phyloP scores from a whole-genome alignment of 2,797 vertebrate genomes.

The Orestias chungarensis region DNA sequence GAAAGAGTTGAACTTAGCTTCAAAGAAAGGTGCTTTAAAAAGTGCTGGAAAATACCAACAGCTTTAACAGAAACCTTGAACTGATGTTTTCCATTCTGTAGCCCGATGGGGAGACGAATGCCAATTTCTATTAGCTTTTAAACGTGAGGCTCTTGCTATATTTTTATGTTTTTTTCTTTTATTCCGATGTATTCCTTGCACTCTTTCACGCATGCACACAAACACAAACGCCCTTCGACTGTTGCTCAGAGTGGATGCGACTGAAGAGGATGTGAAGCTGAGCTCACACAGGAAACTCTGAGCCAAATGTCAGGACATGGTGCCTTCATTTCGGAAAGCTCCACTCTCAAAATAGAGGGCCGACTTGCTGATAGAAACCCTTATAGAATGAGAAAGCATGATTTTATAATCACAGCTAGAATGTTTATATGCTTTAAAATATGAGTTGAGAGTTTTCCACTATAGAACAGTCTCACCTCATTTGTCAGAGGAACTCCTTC shows the following conservation, averaged over 20 bases:
- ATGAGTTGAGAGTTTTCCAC: conserved; percentile 12
- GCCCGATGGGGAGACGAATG: conserved; percentile 13
- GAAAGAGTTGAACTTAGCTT: conserved; percentile 36
- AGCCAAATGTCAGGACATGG: conserved; percentile 56
- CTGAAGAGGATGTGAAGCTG: conserved; percentile 49
- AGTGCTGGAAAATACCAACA: conserved; percentile 39
- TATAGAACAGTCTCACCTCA: too few relatives aligned
- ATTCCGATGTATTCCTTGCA: background rate
- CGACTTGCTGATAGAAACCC: background rate
- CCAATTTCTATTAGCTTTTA: conserved; percentile 23
- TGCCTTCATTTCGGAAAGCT: conserved; percentile 20
- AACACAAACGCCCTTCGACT: background rate
- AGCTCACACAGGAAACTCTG: conserved; percentile 64
- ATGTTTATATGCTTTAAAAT: conserved; percentile 27
- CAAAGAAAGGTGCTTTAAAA: conserved; percentile 14
- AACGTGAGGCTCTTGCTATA: conserved; percentile 16
- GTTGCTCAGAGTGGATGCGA: conserved; percentile 24
- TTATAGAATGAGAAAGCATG: background rate
- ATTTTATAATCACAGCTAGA: background rate
- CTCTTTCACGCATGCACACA: background rate
- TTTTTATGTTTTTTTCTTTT: conserved; percentile 21
- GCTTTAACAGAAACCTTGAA: conserved; percentile 21
- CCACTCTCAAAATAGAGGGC: conserved; percentile 13
- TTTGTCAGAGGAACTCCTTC: too few relatives aligned
- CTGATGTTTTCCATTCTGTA: conserved; percentile 21